These are phyloP conservation scores for Rhyacophila evoluta DNA, from an alignment of 2,888 invertebrate species.

Conservation along the genomic window DNA sequence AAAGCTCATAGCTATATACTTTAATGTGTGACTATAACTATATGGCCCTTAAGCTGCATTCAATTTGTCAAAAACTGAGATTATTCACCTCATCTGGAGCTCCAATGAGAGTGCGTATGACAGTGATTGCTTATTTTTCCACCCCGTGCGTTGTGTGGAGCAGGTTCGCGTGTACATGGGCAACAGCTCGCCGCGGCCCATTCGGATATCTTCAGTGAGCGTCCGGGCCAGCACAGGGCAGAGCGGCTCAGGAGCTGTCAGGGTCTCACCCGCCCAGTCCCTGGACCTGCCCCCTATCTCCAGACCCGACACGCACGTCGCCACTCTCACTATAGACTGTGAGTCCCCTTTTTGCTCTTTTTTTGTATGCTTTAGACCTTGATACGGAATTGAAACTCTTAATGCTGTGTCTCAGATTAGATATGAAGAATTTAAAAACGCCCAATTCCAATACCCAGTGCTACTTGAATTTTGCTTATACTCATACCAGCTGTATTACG, in stretches of 20 bases:
- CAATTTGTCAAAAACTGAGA: no score
- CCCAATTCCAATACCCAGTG: no score
- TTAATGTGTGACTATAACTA: no score
- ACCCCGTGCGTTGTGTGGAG: background rate
- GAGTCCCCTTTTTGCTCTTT: conserved; percentile 63
- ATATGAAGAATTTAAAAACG: no score
- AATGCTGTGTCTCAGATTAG: no score
- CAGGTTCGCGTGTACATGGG: conserved; percentile 60
- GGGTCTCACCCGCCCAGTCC: conserved; percentile 28
- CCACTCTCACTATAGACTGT: conserved; percentile 80
- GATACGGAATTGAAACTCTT: no score
- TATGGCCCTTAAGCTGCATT: no score
- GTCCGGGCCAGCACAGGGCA: conserved; percentile 57
- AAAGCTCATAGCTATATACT: no score
- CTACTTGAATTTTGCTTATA: no score
- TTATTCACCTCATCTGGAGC: no score
- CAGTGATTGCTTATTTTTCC: conserved; percentile 61
- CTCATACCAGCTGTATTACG: no score
- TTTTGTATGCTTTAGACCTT: conserved; percentile 59
- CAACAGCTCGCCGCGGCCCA: conserved; percentile 58
- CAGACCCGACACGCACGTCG: conserved; percentile 73
- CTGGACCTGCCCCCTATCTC: conserved; percentile 71
- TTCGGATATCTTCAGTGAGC: conserved; percentile 55
- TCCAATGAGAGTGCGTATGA: conserved; percentile 58
- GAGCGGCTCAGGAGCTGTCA: conserved; percentile 50